Evolutionary conservation across 2,888 invertebrate species (phyloP), one percentile per base, ranked within the genome.

Genomic region (Antitype chi): DNA sequence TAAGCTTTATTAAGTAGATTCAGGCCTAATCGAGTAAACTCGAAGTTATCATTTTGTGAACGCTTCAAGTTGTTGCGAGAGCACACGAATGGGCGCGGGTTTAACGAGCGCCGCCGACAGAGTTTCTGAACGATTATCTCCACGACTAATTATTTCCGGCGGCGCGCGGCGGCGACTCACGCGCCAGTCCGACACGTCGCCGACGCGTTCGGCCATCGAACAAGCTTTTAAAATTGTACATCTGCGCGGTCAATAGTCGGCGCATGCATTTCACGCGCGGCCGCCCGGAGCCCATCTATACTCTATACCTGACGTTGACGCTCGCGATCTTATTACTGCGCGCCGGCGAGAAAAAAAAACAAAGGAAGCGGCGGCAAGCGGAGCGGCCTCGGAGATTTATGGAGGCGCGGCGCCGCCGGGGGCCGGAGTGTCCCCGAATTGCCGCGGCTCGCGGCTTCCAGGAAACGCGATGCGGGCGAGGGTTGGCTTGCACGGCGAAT

Each of bases 221-320:
- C 85, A 85, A 82, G 85, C 83, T 89, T 88, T 88, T 86, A 80
- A 88, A 88, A 89, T 86, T 86, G 90, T 89, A 92, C 92, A 93
- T 92, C 92, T 93, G 92, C 92, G 89, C 90, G 92, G 91, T 91
- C 92, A 92, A 93, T 93, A 92, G 90, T 90, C 89, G 88, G 85
- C 64, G 83, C 88, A 88, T 88, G 88, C 87, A 90, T 90, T 90
- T 90, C 87, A 89, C 90, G 89, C 91, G 89, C 89, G 88, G 83
- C 88, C 85, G 89, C 87, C 86, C 87, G 85, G 89, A 83, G 83
- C 89, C 87, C 86, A 87, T 92, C 93, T 94, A 92, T 96, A 96
- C 96, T 92, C 92, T 94, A 93, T 96, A 96, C 96, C 96, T 96
- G 96, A 94, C 93, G 92, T 93, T 94, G 95, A 94, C 93, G 95